Evolutionary conservation across 1,140 invertebrate species (phyloP), one percentile per base, ranked within the genome.

Genomic region (Diabrotica undecimpunctata): DNA sequence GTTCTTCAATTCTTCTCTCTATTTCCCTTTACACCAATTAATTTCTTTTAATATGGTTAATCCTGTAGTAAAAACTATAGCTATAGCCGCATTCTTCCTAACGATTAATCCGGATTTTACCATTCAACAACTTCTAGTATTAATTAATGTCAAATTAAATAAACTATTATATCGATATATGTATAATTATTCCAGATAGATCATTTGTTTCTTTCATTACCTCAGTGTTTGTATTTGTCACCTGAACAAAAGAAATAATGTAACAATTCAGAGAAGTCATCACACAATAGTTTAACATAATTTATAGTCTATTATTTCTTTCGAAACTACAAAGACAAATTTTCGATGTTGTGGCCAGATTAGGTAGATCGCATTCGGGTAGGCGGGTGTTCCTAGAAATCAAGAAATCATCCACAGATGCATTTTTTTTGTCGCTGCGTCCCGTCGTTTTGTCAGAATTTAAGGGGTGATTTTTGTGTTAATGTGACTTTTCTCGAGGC

Each of bases 331-430:
- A 46, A 62, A 62, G 25, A 62, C 53, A 62, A 62, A 62, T 62
- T 62, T 62, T 38, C 62, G 66, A 67, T 67, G 60, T 67, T 67
- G 66, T 51, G 66, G 61, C 56, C 41, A 64, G 66, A 67, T 67
- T 67, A 57, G 41, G 8, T 46, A 36, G 36, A 14, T 39, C n/a
- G 9, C 13, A 12, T 62, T 39, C 25, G 25, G 61, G 61, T 62
- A 62, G 61, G 61, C 61, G 61, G 61, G 37, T 35, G 52, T 62
- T 62, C 61, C 39, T 3, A 35, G 61, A 62, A 62, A 62, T 62
- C 53, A 56, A 35, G 61, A 62, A 62, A 62, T 62, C 53, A 56
- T 54, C 54, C 53, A 62, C 61, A 54, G 61, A 62, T 62, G 51
- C 9, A 46, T 51, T 54, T 39, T 41, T 53, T 62, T 10, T 46